phyloP scores from a whole-genome alignment of 2,113 vertebrate species.

The Neodon shergylaensis region DNA sequence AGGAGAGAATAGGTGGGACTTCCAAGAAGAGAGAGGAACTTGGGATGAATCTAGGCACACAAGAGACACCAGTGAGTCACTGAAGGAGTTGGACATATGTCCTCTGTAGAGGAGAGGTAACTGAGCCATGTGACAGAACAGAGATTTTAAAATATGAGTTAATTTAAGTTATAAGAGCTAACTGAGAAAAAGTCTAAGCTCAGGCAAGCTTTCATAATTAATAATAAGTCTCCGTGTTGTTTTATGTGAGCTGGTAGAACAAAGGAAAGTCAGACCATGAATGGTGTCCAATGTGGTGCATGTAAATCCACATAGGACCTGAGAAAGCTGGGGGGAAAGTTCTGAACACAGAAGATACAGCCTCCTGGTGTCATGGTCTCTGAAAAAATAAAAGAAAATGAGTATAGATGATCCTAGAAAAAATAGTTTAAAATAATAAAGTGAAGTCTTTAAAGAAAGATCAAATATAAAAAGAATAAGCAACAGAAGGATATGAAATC shows the following conservation, averaged over 20 bases:
- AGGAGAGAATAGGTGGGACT: background rate
- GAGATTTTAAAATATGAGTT: background rate
- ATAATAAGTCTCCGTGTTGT: background rate
- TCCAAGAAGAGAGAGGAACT: background rate
- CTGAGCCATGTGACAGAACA: too few species aligned
- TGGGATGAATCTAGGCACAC: background rate
- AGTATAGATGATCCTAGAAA: too few species aligned
- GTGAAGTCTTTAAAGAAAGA: too few species aligned
- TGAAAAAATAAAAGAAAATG: too few species aligned
- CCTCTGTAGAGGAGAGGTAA: background rate
- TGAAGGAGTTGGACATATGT: background rate
- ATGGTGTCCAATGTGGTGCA: too few species aligned
- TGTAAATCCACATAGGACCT: too few species aligned
- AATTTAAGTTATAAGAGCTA: background rate
- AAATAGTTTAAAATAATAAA: too few species aligned
- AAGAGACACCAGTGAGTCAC: background rate
- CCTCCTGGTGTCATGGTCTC: too few species aligned
- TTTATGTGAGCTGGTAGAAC: background rate
- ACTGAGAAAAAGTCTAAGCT: background rate
- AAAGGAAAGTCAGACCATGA: background rate
- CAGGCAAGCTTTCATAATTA: background rate
- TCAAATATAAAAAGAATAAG: too few species aligned
- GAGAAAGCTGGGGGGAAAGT: too few species aligned
- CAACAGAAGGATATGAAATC: too few species aligned
- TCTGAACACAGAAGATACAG: too few species aligned